Conservation (phyloP, 1,140 invertebrate species). For the Hestina assimilis region DNA sequence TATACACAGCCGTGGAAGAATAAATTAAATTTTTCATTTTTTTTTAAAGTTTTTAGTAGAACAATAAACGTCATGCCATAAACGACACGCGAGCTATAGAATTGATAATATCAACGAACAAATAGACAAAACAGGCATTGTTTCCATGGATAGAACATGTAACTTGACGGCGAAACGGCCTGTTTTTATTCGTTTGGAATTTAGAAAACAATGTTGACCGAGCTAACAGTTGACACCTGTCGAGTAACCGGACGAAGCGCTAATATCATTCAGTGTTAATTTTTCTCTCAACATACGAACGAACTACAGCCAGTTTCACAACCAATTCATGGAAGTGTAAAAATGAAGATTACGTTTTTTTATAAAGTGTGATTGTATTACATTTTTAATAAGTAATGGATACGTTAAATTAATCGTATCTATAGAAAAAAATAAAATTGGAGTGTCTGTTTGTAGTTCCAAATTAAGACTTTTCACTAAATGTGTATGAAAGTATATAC, state of each 20-base stretch:
- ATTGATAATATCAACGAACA: slow-evolving; percentile 30
- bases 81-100: slow-evolving; percentile 9
- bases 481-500: too few species aligned
- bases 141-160: slow-evolving; percentile 34
- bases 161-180: slow-evolving; percentile 21
- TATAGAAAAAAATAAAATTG: too few species aligned
- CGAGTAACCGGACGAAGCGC: slow-evolving; percentile 9
- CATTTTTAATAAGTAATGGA: too few species aligned
- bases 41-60: neutral
- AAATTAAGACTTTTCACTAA: too few species aligned
- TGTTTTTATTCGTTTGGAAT: slow-evolving; percentile 43
- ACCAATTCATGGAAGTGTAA: neutral
- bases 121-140: slow-evolving; percentile 33
- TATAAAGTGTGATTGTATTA: too few species aligned
- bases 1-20: slow-evolving; percentile 5
- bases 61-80: neutral
- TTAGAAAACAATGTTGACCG: slow-evolving; percentile 52
- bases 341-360: too few species aligned
- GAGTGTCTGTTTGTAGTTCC: too few species aligned
- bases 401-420: too few species aligned
- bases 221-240: slow-evolving; percentile 47
- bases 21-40: neutral
- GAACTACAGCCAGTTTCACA: neutral
- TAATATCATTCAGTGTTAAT: slow-evolving; percentile 20
- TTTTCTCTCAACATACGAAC: slow-evolving; percentile 5